Base-by-base conservation (phyloP, 1,140 invertebrate species). In the Pseudomyrmex concolor region DNA sequence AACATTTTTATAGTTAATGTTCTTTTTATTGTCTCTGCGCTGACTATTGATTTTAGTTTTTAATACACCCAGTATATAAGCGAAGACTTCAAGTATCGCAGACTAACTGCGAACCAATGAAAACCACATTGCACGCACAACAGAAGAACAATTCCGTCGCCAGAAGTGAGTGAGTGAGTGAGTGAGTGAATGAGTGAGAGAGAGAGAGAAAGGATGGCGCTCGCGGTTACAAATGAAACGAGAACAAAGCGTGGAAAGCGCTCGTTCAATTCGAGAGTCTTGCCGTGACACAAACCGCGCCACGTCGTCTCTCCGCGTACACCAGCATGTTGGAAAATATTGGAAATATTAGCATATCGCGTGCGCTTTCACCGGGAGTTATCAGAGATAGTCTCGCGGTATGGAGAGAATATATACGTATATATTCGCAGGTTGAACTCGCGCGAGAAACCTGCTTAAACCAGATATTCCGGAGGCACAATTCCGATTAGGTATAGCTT, bases 321-420 rank as follows among this genome's bases (percentile, higher is more conserved):
- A 34, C 50, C 83, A 60, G 48, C 59, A 51, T 76, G 86, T 78
- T 62, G 63, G 67, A 60, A 67, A 84, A 77, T 84, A 89, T 84
- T 68, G 86, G 34, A 81, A 80, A 81, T 81, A 89, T 88, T 88
- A 88, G 87, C 87, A 86, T 89, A 88, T 89, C 87, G 86, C 84
- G 84, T 86, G 86, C 59, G 84, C 81, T 89, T 89, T 88, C 70
- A 50, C 73, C 62, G 74, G 60, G 84, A 34, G 84, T 88, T 89
- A 89, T 78, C 74, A 1, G 64, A 22, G 64, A 68, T 78, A 48
- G 63, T 78, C 34, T 34, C 63, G 74, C 15, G 17, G 62, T 34
- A 64, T 12, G 22, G 48, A 45, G 48, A 45, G 22, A 22, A 22
- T 22, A 12, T 34, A 50, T 17, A 7, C 12, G 7, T 34, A 34